phyloP scores from a whole-genome alignment of 2,113 vertebrate species.

The Trichomycterus rosablanca region DNA sequence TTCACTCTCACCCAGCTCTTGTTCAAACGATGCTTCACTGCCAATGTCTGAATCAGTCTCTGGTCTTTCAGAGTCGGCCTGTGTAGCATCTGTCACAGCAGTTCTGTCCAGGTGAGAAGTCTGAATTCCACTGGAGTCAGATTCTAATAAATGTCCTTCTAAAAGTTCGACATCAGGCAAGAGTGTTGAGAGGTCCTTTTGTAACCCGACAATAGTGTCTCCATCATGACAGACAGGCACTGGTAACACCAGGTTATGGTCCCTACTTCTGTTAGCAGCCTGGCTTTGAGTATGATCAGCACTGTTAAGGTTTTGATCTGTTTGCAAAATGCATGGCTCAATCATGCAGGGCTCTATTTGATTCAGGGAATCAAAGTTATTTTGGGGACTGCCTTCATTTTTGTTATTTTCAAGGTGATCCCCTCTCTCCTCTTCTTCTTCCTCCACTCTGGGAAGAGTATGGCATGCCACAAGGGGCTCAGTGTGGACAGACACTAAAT shows the following conservation, averaged over 20 bases:
- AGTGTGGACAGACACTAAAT: conserved; percentile 40
- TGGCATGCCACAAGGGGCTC: conserved; percentile 16
- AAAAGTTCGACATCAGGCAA: conserved; percentile 48
- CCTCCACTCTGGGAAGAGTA: conserved; percentile 50
- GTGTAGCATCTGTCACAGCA: conserved; percentile 42
- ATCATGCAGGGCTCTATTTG: background rate
- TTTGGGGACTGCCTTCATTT: background rate
- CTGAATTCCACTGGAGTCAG: conserved; percentile 62
- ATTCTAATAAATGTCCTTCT: conserved; percentile 55
- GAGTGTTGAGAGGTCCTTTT: conserved; percentile 38
- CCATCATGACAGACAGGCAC: conserved; percentile 48
- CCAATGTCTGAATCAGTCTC: conserved; percentile 59
- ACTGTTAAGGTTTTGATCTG: conserved; percentile 12
- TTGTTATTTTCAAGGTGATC: conserved; percentile 36
- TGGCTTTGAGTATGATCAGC: conserved; percentile 27
- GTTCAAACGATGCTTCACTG: conserved; percentile 61
- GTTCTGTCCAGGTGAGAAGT: conserved; percentile 55
- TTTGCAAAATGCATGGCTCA: conserved; percentile 27
- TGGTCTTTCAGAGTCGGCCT: conserved; percentile 46
- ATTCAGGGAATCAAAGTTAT: conserved; percentile 2
- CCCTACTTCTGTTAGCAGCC: conserved; percentile 32
- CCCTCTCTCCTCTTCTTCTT: conserved; percentile 41
- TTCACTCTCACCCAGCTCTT: conserved; percentile 45
- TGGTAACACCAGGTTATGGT: conserved; percentile 42
- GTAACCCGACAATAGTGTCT: conserved; percentile 56